A percentile compares a stretch with the other conserved stretches of the same genome.
Evolutionary conservation across 2,797 vertebrate genomes (phyloP).

Genomic region (Eidolon dupreanum): DNA sequence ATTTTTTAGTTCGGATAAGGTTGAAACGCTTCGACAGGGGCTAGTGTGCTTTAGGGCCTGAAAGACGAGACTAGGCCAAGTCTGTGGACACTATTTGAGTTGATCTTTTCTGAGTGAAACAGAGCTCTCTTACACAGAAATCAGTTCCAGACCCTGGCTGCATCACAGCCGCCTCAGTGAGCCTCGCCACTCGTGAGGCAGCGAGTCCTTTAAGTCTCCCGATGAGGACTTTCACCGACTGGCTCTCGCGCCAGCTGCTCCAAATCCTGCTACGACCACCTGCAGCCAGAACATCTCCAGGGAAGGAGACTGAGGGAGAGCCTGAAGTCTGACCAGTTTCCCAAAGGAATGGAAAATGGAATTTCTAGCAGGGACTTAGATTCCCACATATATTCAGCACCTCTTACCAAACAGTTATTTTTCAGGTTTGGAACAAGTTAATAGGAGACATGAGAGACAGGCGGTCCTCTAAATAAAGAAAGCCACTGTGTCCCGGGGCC

Average conservation of each 20-base stretch:
- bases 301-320: background rate
- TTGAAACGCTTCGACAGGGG: background rate
- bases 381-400: background rate
- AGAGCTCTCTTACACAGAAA: conserved; percentile 6
- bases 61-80: background rate
- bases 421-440: background rate
- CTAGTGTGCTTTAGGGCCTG: background rate
- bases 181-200: background rate
- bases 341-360: background rate
- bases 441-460: background rate
- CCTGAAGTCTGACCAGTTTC: background rate
- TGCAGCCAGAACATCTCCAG: background rate
- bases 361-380: background rate
- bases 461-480: background rate
- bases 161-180: background rate
- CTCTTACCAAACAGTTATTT: background rate
- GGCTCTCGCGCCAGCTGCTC: background rate
- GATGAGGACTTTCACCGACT: conserved; percentile 12
- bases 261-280: background rate
- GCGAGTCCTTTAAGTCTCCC: conserved; percentile 39
- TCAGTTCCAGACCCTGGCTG: background rate
- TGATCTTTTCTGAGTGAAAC: background rate
- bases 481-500: background rate
- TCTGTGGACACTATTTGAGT: background rate
- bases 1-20: background rate